Base-by-base conservation (phyloP, 2,113 vertebrate species). In the Barnardius zonarius region DNA sequence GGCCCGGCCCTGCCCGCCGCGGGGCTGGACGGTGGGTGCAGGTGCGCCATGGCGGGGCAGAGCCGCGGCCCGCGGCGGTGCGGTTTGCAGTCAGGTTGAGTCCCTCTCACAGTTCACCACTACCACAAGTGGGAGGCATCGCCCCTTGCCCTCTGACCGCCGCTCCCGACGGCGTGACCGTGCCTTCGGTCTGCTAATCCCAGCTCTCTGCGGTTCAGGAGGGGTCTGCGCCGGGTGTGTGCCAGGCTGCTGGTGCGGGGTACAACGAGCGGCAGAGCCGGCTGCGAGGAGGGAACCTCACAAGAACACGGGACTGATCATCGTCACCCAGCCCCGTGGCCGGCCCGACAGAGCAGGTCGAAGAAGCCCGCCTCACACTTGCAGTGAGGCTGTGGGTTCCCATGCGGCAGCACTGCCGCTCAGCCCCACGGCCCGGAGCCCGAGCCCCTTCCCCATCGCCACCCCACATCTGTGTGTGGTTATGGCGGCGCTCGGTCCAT, bases 251-350 rank as follows among this genome's bases (percentile, higher is more conserved):
- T 11, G 31, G 17, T 10, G 31, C 25, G n/a, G 54, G 51, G 33
- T 3, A 4, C 41, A 4, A 7, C 0, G 17, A 18, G 49, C 37
- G 8, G 1, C 59, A 13, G 54, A n/a, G 55, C 46, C 30, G 5
- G 37, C 57, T 7, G 52, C 4, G 0, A 20, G 77, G 7, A 48
- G 68, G 9, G 33, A 31, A 11, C 22, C 28, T 7, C 33, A 0
- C 55, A 11, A 22, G 46, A 57, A 3, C 14, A 1, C 13, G 0
- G 4, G 3, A 0, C 44, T 0, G 44, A 5, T 6, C 27, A 5
- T 44, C 66, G 54, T 24, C 6, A 4, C 27, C 20, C 87, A 28
- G 39, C 30, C 33, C 73, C 39, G 0, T 0, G 79, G 28, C 31
- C 31, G 37, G 57, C 25, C 0, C 16, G 20, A 7, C 22, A 0